Percentiles rank a stretch among this genome's conserved stretches.
phyloP scores from a whole-genome alignment of 2,888 invertebrate genomes.

The Philereme transversata region DNA sequence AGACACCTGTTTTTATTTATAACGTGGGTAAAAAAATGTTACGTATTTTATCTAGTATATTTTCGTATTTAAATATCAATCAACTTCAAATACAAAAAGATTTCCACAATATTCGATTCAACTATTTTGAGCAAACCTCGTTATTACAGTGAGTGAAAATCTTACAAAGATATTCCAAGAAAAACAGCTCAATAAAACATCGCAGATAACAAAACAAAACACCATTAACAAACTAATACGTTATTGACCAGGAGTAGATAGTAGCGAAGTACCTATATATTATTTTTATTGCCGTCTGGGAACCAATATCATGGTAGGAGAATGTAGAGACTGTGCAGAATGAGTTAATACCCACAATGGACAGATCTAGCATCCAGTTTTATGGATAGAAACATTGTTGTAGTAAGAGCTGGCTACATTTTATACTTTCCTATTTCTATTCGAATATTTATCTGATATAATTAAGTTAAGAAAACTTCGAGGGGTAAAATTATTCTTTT shows the following conservation, averaged over 20 bases:
- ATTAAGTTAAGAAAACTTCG: too few species aligned
- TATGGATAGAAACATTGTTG: neutral
- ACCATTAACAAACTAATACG: constrained; percentile 45
- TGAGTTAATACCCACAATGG: constrained; percentile 26
- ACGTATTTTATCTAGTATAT: too few species aligned
- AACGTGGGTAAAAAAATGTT: too few species aligned
- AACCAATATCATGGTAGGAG: constrained; percentile 50
- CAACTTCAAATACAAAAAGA: too few species aligned
- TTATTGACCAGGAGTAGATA: constrained; percentile 38
- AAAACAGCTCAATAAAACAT: constrained; percentile 24
- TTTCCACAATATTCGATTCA: too few species aligned
- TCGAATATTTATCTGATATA: too few species aligned
- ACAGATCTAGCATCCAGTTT: constrained; percentile 13
- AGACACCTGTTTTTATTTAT: too few species aligned
- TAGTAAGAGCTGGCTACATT: neutral
- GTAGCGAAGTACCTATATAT: constrained; percentile 53
- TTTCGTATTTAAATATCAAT: too few species aligned
- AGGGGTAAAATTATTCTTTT: too few species aligned
- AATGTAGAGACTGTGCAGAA: constrained; percentile 33
- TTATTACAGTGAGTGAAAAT: too few species aligned
- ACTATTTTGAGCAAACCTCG: too few species aligned
- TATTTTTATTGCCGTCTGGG: constrained; percentile 60
- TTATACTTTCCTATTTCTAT: too few species aligned
- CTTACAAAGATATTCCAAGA: neutral
- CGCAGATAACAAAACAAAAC: constrained; percentile 24